Evolutionary conservation across 2,888 invertebrate genomes (phyloP), one percentile per base, ranked within the genome.

Genomic region (Pollenia labialis): DNA sequence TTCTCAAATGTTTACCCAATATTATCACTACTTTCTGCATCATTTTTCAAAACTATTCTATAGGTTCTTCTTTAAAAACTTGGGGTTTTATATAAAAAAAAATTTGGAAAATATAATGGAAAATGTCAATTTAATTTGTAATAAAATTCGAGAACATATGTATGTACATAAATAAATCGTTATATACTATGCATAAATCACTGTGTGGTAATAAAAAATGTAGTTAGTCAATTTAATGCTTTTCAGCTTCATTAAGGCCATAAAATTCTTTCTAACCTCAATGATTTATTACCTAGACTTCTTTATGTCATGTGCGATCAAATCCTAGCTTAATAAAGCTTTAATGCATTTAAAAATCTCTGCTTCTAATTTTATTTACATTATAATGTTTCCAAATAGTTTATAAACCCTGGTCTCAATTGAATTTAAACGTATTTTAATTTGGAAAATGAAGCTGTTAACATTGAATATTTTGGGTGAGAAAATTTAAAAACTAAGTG

Each of bases 391-490:
- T 64, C 11, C 18, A 18, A 23, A 54, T 11, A 40, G 75, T 50
- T 75, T 62, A 48, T 44, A 60, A 60, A 74, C n/a, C 23, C 40
- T 32, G 23, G 7, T 40, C n/a, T 60, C 14, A 7, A 6, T 18
- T 8, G 12, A 23, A n/a, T 58, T 69, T 52, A n/a, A 60, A 52
- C 71, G 11, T 7, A 79, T 58, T 69, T 7, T 40, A 32, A 2
- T 69, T 60, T 40, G 7, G 23, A 80, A 72, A 77, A 71, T 72
- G 85, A 50, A 68, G 56, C 50, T 76, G 68, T 32, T 81, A 62
- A 62, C 80, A 72, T 71, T 76, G 75, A 72, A 50, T 42, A 46
- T 60, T 14, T 64, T 83, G 46, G 85, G 87, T 87, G 32, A 14
- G 85, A 77, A 23, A 0, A 42, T n/a, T 42, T 60, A 1, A 12